Evolutionary conservation across 1,140 invertebrate genomes (phyloP).

Genomic region (Octopus bimaculoides): DNA sequence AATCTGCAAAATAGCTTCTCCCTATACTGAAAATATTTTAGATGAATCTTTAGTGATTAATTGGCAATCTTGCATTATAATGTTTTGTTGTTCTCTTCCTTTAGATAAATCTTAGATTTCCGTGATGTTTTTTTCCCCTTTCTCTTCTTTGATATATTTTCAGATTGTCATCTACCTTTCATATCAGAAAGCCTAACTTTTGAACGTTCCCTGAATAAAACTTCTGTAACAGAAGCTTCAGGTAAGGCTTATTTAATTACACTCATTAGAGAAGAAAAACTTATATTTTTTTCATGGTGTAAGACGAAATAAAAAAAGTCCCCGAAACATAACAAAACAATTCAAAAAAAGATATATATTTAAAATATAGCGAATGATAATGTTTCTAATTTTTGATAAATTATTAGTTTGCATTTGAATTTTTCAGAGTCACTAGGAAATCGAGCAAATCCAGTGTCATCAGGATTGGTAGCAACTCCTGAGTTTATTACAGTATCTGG

Average conservation of each 20-base stretch:
- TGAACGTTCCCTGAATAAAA: background rate
- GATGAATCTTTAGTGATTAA: no score
- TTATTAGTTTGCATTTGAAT: constrained; percentile 11
- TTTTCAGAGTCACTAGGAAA: constrained; percentile 14
- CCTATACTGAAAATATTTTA: no score
- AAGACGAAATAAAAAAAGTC: no score
- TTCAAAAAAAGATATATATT: no score
- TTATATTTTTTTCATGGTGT: no score
- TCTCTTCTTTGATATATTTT: background rate
- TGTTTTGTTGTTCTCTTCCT: no score
- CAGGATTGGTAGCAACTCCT: constrained; percentile 11
- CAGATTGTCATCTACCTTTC: constrained; percentile 10
- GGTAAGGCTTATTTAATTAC: background rate
- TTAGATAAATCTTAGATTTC: no score
- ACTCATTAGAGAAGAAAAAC: no score
- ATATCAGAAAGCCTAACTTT: constrained; percentile 2
- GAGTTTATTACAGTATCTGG: constrained; percentile 11
- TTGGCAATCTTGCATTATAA: no score
- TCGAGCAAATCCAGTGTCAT: constrained; percentile 11
- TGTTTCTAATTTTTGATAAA: constrained; percentile 9
- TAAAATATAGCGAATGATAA: background rate
- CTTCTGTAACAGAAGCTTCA: background rate
- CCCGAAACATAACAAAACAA: background rate
- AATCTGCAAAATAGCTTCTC: no score
- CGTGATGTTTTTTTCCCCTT: no score